phyloP scores from a whole-genome alignment of 2,797 vertebrate species.

The Hafferia zeledoni region DNA sequence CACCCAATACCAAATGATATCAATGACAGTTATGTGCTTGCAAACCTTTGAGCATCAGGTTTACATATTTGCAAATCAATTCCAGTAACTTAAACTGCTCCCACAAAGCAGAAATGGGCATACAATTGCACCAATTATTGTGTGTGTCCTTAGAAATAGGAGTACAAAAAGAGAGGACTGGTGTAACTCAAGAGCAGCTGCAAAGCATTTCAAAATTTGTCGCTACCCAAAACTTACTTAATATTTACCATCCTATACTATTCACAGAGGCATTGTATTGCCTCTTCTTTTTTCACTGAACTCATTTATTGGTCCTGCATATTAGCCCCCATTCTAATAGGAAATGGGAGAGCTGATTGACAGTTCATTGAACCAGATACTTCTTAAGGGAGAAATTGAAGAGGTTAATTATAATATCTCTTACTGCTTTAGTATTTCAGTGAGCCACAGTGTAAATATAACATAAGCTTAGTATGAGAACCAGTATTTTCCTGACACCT shows the following conservation, averaged over 20 bases:
- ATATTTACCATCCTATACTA: not conserved
- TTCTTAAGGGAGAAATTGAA: slow-evolving; percentile 55
- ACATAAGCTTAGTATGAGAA: slow-evolving; percentile 44
- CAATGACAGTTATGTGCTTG: not conserved
- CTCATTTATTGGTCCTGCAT: not conserved
- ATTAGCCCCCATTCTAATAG: not conserved
- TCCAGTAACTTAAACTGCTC: not conserved
- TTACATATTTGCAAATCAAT: not conserved
- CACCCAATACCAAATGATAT: not conserved
- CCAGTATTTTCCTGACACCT: slow-evolving; percentile 64
- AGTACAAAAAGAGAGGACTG: not conserved
- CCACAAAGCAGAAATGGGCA: not conserved
- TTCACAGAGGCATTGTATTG: not conserved
- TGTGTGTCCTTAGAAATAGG: not conserved
- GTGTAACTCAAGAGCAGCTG: not conserved
- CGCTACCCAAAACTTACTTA: not conserved
- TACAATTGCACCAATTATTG: not conserved
- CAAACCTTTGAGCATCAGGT: not conserved
- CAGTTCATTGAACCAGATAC: slow-evolving; percentile 47
- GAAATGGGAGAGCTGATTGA: slow-evolving; percentile 30
- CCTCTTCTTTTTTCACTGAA: not conserved
- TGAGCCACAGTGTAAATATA: slow-evolving; percentile 50
- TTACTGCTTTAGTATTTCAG: slow-evolving; percentile 54
- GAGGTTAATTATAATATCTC: slow-evolving; percentile 61
- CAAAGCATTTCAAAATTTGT: not conserved